Evolutionary conservation across 2,113 vertebrate genomes (phyloP).

Genomic region (Lampris megalopsis): DNA sequence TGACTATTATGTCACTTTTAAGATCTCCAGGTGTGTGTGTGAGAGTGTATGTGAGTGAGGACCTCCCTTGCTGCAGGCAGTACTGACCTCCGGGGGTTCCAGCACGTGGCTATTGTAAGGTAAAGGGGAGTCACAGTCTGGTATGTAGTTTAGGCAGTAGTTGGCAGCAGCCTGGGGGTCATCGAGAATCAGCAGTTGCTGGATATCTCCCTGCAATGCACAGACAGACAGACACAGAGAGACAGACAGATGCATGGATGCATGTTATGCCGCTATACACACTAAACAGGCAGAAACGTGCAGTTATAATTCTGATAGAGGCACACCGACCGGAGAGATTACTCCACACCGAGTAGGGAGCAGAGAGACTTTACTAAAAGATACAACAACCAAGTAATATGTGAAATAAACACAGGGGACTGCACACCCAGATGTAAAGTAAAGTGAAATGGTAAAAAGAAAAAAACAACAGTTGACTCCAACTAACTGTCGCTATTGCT

Average conservation of each 20-base stretch:
- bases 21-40: neutral
- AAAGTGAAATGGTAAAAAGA: neutral
- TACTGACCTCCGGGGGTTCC: constrained; percentile 75
- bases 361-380: constrained; percentile 2
- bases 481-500: constrained; percentile 3
- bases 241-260: constrained; percentile 7
- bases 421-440: constrained; percentile 3
- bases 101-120: constrained; percentile 69
- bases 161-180: constrained; percentile 84
- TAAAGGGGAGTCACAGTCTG: constrained; percentile 82
- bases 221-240: constrained; percentile 26
- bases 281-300: neutral
- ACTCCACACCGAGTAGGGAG: neutral
- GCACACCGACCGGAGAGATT: neutral
- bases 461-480: neutral
- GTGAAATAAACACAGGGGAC: neutral
- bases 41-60: constrained; percentile 4
- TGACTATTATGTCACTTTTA: neutral
- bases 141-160: constrained; percentile 88
- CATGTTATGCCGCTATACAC: neutral
- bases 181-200: constrained; percentile 87
- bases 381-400: neutral
- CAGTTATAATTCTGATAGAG: constrained; percentile 7
- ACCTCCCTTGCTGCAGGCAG: constrained; percentile 33
- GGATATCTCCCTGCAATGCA: constrained; percentile 87